These are phyloP conservation scores for Antedon mediterranea DNA, from an alignment of 53 echinoderm and acorn worm species.

Conservation along the genomic window DNA sequence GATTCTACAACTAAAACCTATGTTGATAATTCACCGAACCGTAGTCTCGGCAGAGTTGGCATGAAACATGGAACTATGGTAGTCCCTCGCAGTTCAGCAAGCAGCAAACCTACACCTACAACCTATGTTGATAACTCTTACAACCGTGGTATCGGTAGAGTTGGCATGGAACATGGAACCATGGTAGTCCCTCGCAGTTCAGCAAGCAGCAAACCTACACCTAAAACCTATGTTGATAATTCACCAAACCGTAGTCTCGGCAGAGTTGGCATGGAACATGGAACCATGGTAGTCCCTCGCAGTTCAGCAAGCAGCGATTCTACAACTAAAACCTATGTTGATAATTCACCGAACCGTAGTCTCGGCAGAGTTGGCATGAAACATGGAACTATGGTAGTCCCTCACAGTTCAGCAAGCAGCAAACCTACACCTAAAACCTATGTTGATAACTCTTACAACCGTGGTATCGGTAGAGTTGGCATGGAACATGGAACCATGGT, in stretches of 20 bases:
- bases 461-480: slow-evolving; percentile 28
- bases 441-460: no score
- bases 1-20: no score
- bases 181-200: slow-evolving; percentile 20
- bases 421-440: no score
- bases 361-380: slow-evolving; percentile 26
- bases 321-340: slow-evolving; percentile 33
- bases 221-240: slow-evolving; percentile 22
- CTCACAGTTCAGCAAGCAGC: slow-evolving; percentile 2
- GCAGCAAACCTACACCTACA: background rate
- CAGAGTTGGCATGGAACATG: background rate
- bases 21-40: no score
- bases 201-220: background rate
- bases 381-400: background rate
- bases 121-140: slow-evolving; percentile 13
- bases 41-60: background rate
- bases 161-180: slow-evolving; percentile 17
- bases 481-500: no score
- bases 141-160: slow-evolving; percentile 26
- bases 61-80: no score
- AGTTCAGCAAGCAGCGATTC: slow-evolving; percentile 2
- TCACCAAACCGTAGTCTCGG: slow-evolving; percentile 17
- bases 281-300: slow-evolving; percentile 2
- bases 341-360: slow-evolving; percentile 27
- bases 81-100: background rate